A percentile compares a stretch with the other conserved stretches of the same genome.
Conservation (phyloP, 2,888 invertebrate species). For the Calameuta filiformis region DNA sequence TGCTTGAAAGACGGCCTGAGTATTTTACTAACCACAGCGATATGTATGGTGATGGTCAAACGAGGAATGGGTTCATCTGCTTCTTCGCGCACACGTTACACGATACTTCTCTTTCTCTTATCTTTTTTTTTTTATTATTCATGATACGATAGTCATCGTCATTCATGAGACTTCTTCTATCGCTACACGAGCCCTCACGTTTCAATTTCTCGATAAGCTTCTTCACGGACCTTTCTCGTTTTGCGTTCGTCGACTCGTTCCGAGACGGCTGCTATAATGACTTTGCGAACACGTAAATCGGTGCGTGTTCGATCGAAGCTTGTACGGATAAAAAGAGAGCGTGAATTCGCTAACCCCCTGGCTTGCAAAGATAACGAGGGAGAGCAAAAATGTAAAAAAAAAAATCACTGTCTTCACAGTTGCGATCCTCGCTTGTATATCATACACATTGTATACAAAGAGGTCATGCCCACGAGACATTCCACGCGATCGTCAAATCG, state of each 20-base stretch:
- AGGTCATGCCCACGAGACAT: not conserved
- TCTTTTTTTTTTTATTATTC: not conserved
- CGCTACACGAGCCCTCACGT: not conserved
- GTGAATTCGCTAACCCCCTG: not conserved
- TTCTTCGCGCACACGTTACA: not conserved
- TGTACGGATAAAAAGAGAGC: not conserved
- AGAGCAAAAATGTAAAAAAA: not conserved
- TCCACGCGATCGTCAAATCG: not conserved
- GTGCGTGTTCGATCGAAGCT: not conserved
- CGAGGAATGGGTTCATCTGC: slow-evolving; percentile 1
- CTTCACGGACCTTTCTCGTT: not conserved
- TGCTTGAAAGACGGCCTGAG: not conserved
- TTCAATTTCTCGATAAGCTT: not conserved
- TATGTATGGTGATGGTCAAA: slow-evolving; percentile 3
- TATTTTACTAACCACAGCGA: not conserved
- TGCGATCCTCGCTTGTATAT: not conserved
- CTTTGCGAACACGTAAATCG: not conserved
- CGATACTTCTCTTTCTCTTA: not conserved
- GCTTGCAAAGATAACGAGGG: not conserved
- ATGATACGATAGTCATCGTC: not conserved
- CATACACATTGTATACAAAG: not conserved
- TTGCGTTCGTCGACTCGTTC: no score
- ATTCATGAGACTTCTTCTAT: not conserved
- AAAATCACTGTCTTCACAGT: not conserved
- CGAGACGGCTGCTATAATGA: not conserved